Percentiles rank a stretch among this genome's conserved stretches.
Evolutionary conservation across 1,140 invertebrate genomes (phyloP).

Genomic region (Piezodorus guildinii): DNA sequence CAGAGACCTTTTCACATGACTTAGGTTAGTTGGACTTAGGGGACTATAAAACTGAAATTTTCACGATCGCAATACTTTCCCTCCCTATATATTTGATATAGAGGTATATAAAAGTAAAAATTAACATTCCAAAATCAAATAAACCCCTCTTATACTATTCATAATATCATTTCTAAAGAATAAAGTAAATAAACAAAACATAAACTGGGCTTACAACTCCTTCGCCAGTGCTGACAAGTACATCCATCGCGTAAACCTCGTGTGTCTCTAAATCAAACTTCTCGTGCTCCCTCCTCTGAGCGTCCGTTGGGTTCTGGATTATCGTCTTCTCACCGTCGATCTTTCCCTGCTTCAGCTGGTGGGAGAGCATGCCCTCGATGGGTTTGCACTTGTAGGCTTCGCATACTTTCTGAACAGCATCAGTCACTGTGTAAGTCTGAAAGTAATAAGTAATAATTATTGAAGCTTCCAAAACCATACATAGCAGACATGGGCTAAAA

Average conservation of each 20-base stretch:
- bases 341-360: conserved; percentile 90
- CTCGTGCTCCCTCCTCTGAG: conserved; percentile 95
- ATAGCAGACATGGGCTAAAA: no score
- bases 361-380: conserved; percentile 96
- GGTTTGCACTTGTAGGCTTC: conserved; percentile 92
- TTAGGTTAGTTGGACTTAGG: no score
- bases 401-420: conserved; percentile 85
- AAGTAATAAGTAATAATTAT: conserved; percentile 33
- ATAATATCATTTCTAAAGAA: no score
- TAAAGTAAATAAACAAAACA: no score
- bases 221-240: conserved; percentile 88
- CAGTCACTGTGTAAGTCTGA: conserved; percentile 84
- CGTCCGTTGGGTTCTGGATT: conserved; percentile 95
- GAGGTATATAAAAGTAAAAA: no score
- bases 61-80: no score
- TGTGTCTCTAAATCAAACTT: conserved; percentile 91
- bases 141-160: no score
- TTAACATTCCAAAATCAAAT: no score
- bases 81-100: no score
- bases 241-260: conserved; percentile 98
- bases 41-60: no score
- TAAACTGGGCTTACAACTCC: conserved; percentile 48
- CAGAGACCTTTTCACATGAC: no score
- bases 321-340: conserved; percentile 99
- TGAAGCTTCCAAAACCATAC: no score